A percentile compares a stretch with the other conserved stretches of the same genome.
These are phyloP conservation scores for Anastatus disparis DNA, from an alignment of 1,140 invertebrate species.

Conservation along the genomic window DNA sequence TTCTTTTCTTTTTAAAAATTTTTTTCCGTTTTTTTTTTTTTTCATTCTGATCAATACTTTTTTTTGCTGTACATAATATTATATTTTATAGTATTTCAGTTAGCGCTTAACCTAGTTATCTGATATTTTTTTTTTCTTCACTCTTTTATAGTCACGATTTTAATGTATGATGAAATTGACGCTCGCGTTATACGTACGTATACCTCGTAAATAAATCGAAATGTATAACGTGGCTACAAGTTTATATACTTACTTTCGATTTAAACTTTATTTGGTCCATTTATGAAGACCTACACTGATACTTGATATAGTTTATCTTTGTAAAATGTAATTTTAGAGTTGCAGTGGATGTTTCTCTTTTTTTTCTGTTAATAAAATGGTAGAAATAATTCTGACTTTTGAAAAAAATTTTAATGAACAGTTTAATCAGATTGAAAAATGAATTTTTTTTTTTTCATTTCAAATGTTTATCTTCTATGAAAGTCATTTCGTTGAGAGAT, in stretches of 20 bases:
- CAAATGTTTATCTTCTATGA: too few relatives aligned
- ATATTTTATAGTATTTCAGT: not conserved
- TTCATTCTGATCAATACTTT: not conserved
- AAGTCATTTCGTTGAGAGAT: too few relatives aligned
- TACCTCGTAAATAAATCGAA: slow-evolving; percentile 6
- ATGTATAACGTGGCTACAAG: not conserved
- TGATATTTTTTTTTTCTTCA: slow-evolving; percentile 3
- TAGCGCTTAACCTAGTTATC: slow-evolving; percentile 27
- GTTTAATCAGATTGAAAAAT: too few relatives aligned
- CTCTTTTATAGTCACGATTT: not conserved
- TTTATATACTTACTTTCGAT: not conserved
- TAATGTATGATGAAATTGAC: slow-evolving; percentile 16
- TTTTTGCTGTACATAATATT: not conserved
- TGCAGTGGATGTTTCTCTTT: too few relatives aligned
- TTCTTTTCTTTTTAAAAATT: too few relatives aligned
- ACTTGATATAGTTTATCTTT: not conserved
- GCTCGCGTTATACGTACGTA: too few relatives aligned
- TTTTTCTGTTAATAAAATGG: too few relatives aligned
- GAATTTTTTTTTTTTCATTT: too few relatives aligned
- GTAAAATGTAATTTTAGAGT: not conserved
- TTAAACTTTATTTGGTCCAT: not conserved
- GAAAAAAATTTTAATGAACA: too few relatives aligned
- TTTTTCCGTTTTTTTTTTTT: too few relatives aligned
- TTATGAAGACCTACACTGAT: not conserved
- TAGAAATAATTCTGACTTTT: too few relatives aligned